These are phyloP conservation scores for Tetheella fluctuosa DNA, from an alignment of 2,888 invertebrate species.

Conservation along the genomic window DNA sequence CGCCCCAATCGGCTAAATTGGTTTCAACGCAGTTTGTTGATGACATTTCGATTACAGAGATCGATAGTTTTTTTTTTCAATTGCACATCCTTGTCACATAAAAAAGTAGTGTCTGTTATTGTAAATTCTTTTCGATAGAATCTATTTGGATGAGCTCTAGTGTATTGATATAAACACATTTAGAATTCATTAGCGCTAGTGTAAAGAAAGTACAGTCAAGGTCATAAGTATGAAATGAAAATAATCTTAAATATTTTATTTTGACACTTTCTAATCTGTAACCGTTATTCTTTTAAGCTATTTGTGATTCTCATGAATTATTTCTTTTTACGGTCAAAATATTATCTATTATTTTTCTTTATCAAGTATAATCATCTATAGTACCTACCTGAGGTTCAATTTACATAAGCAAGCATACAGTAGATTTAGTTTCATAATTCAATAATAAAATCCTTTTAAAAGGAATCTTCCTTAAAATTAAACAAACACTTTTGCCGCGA, in stretches of 20 bases:
- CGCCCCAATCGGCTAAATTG: conserved; percentile 64
- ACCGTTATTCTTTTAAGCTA: too few relatives aligned
- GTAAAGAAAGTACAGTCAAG: neutral
- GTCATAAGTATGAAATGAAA: neutral
- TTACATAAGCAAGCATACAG: too few relatives aligned
- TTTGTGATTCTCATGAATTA: too few relatives aligned
- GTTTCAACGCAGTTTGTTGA: conserved; percentile 61
- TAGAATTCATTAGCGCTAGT: neutral
- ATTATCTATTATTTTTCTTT: too few relatives aligned
- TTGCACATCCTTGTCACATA: conserved; percentile 39
- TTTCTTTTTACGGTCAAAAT: too few relatives aligned
- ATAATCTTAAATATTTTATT: neutral
- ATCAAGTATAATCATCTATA: too few relatives aligned
- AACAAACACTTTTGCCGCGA: neutral
- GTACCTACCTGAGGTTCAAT: too few relatives aligned
- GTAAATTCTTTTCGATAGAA: conserved; percentile 4
- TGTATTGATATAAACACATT: neutral
- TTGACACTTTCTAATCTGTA: neutral
- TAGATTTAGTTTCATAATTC: neutral
- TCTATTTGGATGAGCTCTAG: conserved; percentile 2
- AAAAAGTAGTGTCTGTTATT: conserved; percentile 16
- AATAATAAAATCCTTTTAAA: neutral
- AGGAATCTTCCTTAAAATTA: neutral
- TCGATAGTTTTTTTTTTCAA: conserved; percentile 52
- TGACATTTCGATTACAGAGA: conserved; percentile 70